Base-by-base conservation (phyloP, 2,113 vertebrate genomes). In the Lepisosteus osseus region DNA sequence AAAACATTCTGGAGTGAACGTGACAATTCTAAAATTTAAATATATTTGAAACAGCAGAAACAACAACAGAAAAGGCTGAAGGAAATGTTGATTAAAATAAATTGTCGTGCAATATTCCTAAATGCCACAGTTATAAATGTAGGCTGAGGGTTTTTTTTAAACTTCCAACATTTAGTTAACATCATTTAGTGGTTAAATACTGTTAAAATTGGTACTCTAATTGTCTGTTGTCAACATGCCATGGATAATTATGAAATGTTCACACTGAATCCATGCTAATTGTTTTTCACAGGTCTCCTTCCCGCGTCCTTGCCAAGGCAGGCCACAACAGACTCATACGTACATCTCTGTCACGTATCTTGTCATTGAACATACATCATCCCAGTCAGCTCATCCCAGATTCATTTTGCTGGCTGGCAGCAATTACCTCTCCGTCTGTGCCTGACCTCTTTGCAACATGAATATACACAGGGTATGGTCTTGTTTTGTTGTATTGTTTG, bases 291-390 rank as follows among this genome's bases (percentile, higher is more conserved):
- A 85, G 64, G 79, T 91, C 86, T 89, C 87, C 87, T 87, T 87
- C 81, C 79, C 72, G 74, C 0, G 80, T 91, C 90, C 87, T 90
- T 87, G 90, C 83, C 70, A 82, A 83, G 76, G 65, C 82, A 83
- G 83, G 74, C 69, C 84, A 73, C 72, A 75, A 85, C 78, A 83
- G 81, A 72, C 86, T 87, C 88, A 79, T 76, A 80, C 68, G 77
- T 82, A 81, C 66, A 83, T 93, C 91, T 90, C 88, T 91, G 88
- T 87, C 92, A 92, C 17, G n/a, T 78, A 85, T 62, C 75, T 78
- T 87, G 87, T 89, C 87, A 88, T 78, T 79, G 63, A 78, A 88
- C 88, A 93, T 93, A 88, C 79, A 94, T 94, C 89, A 94, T 91
- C 82, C 75, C 68, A 78, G 84, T 79, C 78, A 75, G 78, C 65